Percentiles rank a stretch among this genome's conserved stretches.
Evolutionary conservation across 2,797 vertebrate genomes (phyloP).

Genomic region (Siniperca scherzeri): DNA sequence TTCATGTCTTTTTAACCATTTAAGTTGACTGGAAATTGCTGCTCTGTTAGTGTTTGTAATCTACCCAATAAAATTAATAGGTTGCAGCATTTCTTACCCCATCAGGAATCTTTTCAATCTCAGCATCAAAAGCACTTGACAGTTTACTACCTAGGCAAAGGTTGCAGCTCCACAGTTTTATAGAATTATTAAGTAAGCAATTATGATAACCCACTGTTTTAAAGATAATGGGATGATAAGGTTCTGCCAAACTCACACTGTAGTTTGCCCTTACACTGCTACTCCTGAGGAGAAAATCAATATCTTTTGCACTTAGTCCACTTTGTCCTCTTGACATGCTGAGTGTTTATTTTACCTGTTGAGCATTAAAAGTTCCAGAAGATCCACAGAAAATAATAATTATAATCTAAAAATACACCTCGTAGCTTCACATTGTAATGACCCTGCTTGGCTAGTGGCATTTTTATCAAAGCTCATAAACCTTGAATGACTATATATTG

Average conservation of each 20-base stretch:
- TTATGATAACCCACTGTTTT: slow-evolving; percentile 88
- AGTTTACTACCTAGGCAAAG: slow-evolving; percentile 85
- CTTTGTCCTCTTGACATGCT: slow-evolving; percentile 33
- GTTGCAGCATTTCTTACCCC: slow-evolving; percentile 30
- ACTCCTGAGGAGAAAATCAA: slow-evolving; percentile 71
- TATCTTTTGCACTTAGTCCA: slow-evolving; percentile 55
- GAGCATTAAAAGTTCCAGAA: slow-evolving; percentile 36
- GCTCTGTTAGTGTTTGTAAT: slow-evolving; percentile 47
- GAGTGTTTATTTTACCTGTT: slow-evolving; percentile 53
- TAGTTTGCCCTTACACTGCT: slow-evolving; percentile 69
- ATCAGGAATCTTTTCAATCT: slow-evolving; percentile 68
- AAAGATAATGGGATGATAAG: slow-evolving; percentile 88
- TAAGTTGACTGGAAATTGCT: slow-evolving; percentile 10
- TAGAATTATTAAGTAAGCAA: slow-evolving; percentile 93
- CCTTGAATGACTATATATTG: slow-evolving; percentile 97
- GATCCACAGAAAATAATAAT: slow-evolving; percentile 33
- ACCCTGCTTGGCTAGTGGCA: slow-evolving; percentile 88
- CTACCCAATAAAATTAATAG: slow-evolving; percentile 33
- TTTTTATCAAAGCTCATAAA: slow-evolving; percentile 99
- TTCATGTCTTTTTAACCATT: not conserved
- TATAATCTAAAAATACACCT: slow-evolving; percentile 22
- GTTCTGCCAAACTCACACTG: slow-evolving; percentile 73
- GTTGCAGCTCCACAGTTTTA: slow-evolving; percentile 82
- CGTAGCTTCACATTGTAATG: slow-evolving; percentile 80
- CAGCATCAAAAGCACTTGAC: slow-evolving; percentile 80